These are phyloP conservation scores for Drosophila sturtevanti DNA, from an alignment of 1,140 invertebrate species.

Conservation along the genomic window DNA sequence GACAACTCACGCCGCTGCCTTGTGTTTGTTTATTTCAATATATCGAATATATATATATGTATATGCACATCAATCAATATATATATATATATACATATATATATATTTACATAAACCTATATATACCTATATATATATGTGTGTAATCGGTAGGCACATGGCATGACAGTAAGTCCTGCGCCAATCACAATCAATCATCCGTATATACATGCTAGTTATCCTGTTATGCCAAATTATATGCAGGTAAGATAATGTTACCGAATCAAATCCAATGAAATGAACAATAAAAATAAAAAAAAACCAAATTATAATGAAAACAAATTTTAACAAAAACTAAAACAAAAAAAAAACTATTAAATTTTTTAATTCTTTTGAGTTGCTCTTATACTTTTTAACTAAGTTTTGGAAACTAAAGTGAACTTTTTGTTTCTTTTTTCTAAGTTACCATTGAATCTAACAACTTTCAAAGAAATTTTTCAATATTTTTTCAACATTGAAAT, in stretches of 20 bases:
- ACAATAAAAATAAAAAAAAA: constrained; percentile 20
- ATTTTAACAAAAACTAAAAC: constrained; percentile 30
- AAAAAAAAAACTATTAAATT: constrained; percentile 34
- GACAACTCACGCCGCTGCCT: constrained; percentile 64
- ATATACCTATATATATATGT: constrained; percentile 25
- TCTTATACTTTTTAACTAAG: constrained; percentile 4
- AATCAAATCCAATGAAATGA: constrained; percentile 37
- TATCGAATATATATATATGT: constrained; percentile 54
- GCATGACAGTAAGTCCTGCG: constrained; percentile 83
- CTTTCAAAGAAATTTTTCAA: constrained; percentile 6
- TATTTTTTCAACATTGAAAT: neutral
- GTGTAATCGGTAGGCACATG: constrained; percentile 77
- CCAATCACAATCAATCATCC: constrained; percentile 83
- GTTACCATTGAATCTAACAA: constrained; percentile 41
- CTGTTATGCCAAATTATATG: constrained; percentile 83
- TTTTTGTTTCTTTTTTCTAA: constrained; percentile 14
- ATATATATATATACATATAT: constrained; percentile 51
- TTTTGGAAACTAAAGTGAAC: neutral
- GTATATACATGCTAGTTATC: constrained; percentile 83
- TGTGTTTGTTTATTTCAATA: constrained; percentile 64
- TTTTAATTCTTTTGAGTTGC: constrained; percentile 12
- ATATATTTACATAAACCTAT: constrained; percentile 50
- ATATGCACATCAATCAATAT: too few species aligned
- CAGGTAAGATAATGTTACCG: constrained; percentile 77
- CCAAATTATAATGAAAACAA: constrained; percentile 22